Conservation (phyloP, 2,888 invertebrate genomes). For the Drosophila kambysellisi region DNA sequence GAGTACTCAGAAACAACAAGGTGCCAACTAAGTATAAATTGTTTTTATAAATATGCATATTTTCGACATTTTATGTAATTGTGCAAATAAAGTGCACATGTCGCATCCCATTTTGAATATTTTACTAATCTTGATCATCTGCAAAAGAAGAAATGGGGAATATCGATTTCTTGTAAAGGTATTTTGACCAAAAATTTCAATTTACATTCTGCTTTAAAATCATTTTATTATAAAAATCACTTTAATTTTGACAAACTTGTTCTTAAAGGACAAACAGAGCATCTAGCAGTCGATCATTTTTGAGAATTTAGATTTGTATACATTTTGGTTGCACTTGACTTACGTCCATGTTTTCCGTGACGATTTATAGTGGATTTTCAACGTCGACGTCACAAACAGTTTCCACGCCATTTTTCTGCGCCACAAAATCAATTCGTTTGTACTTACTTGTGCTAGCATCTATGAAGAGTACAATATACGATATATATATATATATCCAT, state of each 20-base stretch:
- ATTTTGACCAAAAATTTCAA: background rate
- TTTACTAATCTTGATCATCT: background rate
- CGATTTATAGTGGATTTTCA: slow-evolving; percentile 82
- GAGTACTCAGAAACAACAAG: background rate
- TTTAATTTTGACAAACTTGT: no score
- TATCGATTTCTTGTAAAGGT: background rate
- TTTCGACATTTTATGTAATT: slow-evolving; percentile 4
- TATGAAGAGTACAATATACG: slow-evolving; percentile 2
- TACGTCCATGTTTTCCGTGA: slow-evolving; percentile 37
- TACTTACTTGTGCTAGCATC: slow-evolving; percentile 36
- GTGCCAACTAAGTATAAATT: background rate
- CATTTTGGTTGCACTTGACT: slow-evolving; percentile 33
- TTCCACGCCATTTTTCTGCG: slow-evolving; percentile 60
- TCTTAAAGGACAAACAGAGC: background rate
- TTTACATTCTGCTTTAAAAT: no score
- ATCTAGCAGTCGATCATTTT: background rate
- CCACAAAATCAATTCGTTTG: slow-evolving; percentile 46
- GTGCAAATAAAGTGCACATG: slow-evolving; percentile 4
- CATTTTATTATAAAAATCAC: no score
- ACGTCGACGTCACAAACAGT: slow-evolving; percentile 59
- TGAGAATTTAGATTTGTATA: background rate
- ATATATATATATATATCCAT: slow-evolving; percentile 4
- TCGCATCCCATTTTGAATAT: background rate
- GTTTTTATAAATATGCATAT: slow-evolving; percentile 8
- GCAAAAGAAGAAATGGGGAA: background rate